Conservation (phyloP, 2,113 vertebrate genomes). For the Stomatorhinus ivindoensis region DNA sequence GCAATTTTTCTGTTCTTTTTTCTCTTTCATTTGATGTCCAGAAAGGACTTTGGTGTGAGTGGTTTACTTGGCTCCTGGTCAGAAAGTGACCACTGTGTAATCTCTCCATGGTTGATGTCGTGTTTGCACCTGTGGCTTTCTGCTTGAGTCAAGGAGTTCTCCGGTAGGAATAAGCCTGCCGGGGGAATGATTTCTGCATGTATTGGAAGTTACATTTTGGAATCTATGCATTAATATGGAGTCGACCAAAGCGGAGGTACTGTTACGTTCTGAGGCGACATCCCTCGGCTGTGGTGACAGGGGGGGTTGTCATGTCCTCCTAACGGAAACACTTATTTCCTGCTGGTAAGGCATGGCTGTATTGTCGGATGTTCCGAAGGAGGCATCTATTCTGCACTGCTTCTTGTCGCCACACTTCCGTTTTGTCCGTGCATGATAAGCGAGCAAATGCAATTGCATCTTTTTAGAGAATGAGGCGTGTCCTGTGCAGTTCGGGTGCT, state of each 20-base stretch:
- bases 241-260: neutral
- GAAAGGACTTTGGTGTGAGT: neutral
- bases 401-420: neutral
- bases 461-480: neutral
- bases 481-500: neutral
- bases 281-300: neutral
- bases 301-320: neutral
- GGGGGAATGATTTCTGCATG: neutral
- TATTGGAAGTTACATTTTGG: neutral
- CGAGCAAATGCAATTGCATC: neutral
- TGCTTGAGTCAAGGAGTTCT: neutral
- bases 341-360: neutral
- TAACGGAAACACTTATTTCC: neutral
- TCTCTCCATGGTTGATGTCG: neutral
- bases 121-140: neutral
- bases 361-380: neutral
- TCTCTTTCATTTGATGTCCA: neutral
- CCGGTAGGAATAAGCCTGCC: neutral
- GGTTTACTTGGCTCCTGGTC: neutral
- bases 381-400: neutral
- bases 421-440: neutral
- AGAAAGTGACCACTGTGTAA: neutral
- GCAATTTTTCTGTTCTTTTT: neutral
- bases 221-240: neutral
- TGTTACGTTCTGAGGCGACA: neutral